Evolutionary conservation across 1,140 invertebrate genomes (phyloP), one percentile per base, ranked within the genome.

Genomic region (Monomorium pharaonis): DNA sequence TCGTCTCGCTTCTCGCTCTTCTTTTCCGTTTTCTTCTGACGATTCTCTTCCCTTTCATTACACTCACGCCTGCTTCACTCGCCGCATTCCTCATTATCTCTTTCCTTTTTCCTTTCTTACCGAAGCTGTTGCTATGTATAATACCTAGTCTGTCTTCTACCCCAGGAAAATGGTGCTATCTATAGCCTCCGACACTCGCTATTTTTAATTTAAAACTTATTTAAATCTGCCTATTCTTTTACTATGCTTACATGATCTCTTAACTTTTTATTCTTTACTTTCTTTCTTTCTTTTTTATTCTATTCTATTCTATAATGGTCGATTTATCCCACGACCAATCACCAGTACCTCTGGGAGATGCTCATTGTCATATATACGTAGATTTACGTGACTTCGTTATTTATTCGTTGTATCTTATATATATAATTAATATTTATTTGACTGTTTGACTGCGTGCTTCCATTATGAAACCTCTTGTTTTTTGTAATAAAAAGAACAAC

Each of bases 401-500:
- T 90, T 90, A 90, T 90, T 90, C 86, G 62, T 58, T 81, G 62
- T 63, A 77, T 58, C 54, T 84, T 76, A 87, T 49, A 70, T 76
- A 87, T 49, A 70, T 30, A 51, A 54, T 70, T 89, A 89, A 77
- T 89, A 89, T 89, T 90, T 90, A 90, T 90, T 89, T 83, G n/a
- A 85, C n/a, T 63, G 65, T 80, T 70, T 24, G 77, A 88, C 33
- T 86, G 89, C 85, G 80, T 83, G 85, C 76, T 72, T 83, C 67
- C 37, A 83, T 67, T 83, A 81, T 56, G 49, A 70, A 51, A 72
- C 51, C 42, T 51, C 65, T 51, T 86, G 76, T 86, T 85, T 86
- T 90, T 89, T 92, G 72, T 91, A 94, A 93, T 93, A 93, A 94
- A 94, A 80, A 87, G 87, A 27, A 87, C 87, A 60, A 75, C 85